Evolutionary conservation across 92 coral and sea anemone genomes (phyloP).

Genomic region (Epizoanthus fatuus): DNA sequence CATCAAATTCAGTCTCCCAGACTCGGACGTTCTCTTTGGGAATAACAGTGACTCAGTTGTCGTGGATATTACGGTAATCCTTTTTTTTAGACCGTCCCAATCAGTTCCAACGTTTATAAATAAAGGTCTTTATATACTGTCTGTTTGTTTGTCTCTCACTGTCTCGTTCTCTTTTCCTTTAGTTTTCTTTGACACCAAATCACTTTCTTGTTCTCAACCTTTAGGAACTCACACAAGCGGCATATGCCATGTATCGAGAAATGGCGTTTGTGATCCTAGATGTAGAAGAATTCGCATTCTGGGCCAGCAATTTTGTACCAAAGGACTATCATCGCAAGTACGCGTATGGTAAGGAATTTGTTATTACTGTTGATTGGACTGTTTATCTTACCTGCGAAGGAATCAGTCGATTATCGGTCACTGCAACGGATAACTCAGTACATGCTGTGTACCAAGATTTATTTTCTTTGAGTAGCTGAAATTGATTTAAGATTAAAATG

Average conservation of each 20-base stretch:
- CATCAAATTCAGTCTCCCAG: constrained; percentile 7
- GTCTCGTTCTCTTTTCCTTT: neutral
- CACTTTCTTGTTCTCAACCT: neutral
- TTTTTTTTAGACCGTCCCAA: neutral
- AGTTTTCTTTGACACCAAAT: neutral
- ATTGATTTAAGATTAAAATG: too few species aligned
- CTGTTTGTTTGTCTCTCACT: neutral
- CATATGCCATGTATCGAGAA: constrained; percentile 89
- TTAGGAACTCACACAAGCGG: constrained; percentile 90
- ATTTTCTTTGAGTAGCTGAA: too few species aligned
- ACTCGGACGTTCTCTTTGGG: constrained; percentile 4
- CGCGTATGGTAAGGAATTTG: constrained; percentile 75
- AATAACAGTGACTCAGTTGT: neutral
- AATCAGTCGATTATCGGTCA: too few species aligned
- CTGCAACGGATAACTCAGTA: too few species aligned
- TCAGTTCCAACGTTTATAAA: too few species aligned
- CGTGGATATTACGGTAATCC: constrained; percentile 2
- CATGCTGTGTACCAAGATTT: too few species aligned
- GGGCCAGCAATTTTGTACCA: constrained; percentile 98
- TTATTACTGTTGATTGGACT: neutral
- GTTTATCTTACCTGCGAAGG: too few species aligned
- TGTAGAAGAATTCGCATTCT: constrained; percentile 93
- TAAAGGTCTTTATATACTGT: neutral
- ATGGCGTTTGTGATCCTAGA: constrained; percentile 89
- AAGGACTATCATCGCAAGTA: constrained; percentile 82